Evolutionary conservation across 2,797 vertebrate species (phyloP).

Genomic region (Peromyscus aztecus): DNA sequence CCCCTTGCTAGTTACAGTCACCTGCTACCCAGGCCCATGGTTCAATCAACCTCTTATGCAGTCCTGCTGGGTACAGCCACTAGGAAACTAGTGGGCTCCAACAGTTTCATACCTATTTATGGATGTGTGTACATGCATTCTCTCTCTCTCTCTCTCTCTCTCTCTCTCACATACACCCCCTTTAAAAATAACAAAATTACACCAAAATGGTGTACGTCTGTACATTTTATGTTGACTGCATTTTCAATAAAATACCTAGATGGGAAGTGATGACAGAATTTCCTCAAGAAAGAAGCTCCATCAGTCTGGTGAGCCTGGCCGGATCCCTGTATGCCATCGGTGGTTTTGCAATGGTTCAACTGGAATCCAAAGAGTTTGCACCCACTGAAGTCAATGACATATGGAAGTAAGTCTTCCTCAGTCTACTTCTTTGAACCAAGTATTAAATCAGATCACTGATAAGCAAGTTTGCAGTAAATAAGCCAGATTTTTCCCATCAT

Average conservation of each 20-base stretch:
- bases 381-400: constrained; percentile 96
- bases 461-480: constrained; percentile 48
- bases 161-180: too few species aligned
- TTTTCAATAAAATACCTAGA: constrained; percentile 86
- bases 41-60: too few species aligned
- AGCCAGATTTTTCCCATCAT: constrained; percentile 29
- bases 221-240: constrained; percentile 55
- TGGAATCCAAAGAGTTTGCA: constrained; percentile 94
- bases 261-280: constrained; percentile 96
- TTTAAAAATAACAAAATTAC: constrained; percentile 60
- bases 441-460: constrained; percentile 3
- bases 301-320: constrained; percentile 93
- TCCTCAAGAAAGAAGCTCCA: constrained; percentile 97
- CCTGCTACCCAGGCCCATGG: too few species aligned
- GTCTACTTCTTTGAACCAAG: constrained; percentile 38
- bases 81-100: too few species aligned
- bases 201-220: constrained; percentile 48
- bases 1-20: too few species aligned
- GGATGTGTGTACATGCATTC: neutral
- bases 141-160: too few species aligned
- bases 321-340: constrained; percentile 94
- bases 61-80: too few species aligned
- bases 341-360: constrained; percentile 95
- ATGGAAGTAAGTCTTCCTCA: constrained; percentile 95
- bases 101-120: neutral